Evolutionary conservation across 2,888 invertebrate genomes (phyloP).

Genomic region (Trachelus iudaicus): DNA sequence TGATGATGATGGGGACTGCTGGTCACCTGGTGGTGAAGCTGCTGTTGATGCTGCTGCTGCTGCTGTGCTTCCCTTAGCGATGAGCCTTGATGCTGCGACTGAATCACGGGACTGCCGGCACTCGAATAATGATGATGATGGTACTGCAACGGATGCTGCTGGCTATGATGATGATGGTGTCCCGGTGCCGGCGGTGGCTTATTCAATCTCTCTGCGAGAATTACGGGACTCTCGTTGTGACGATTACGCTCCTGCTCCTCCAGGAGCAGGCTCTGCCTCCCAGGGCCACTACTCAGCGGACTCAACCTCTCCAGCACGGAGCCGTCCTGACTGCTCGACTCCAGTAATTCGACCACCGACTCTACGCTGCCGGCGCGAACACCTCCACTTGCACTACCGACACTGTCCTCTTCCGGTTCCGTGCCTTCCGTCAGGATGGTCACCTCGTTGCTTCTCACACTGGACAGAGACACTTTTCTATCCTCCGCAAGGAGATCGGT

Average conservation of each 20-base stretch:
- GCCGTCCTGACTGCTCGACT: constrained; percentile 57
- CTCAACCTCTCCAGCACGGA: constrained; percentile 66
- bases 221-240: constrained; percentile 63
- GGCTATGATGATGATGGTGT: constrained; percentile 24
- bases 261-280: constrained; percentile 60
- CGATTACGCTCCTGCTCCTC: constrained; percentile 61
- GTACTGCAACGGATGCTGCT: constrained; percentile 24
- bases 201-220: constrained; percentile 60
- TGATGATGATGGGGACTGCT: constrained; percentile 29
- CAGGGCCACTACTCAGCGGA: constrained; percentile 60
- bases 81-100: constrained; percentile 23
- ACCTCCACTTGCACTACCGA: constrained; percentile 52
- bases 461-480: constrained; percentile 6
- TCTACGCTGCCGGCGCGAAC: constrained; percentile 47
- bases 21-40: constrained; percentile 39
- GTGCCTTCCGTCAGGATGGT: constrained; percentile 55
- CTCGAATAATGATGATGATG: constrained; percentile 29
- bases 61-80: not conserved
- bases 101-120: constrained; percentile 23
- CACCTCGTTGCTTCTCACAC: constrained; percentile 31
- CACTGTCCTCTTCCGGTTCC: constrained; percentile 62
- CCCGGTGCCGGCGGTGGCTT: constrained; percentile 49
- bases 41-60: constrained; percentile 27
- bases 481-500: constrained; percentile 20
- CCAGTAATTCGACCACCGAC: constrained; percentile 52